Base-by-base conservation (phyloP, 2,797 vertebrate species). In the Dryobates pubescens region DNA sequence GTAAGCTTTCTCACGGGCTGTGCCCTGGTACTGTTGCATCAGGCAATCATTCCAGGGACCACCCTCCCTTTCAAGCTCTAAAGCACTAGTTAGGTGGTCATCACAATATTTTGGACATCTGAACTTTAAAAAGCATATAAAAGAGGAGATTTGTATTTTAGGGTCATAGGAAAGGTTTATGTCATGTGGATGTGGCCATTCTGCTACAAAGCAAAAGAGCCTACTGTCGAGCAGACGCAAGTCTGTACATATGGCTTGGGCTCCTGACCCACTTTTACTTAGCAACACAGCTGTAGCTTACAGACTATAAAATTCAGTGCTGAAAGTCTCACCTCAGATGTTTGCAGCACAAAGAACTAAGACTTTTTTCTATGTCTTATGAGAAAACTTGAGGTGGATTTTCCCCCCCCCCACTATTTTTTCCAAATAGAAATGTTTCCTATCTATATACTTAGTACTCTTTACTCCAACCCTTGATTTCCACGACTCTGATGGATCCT, bases 381-480 rank as follows among this genome's bases (percentile, higher is more conserved):
- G 9, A 88, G 30, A 82, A 86, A 85, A 22, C 3, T 5, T 73
- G 30, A 74, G 36, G 64, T 38, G 38, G 38, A 38, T 30, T 67
- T 29, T 36, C 12, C 62, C 34, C 23, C 63, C 20, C 36, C 8
- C 5, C 51, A 49, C n/a, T 72, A 23, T 73, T 82, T 88, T 91
- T 92, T 70, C 34, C n/a, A 57, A 84, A 76, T 10, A 63, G 18
- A 71, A 91, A 43, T 22, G 13, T 9, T 87, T 43, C 20, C 41
- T 88, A 58, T 71, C 70, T 85, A 45, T 53, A 43, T 29, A 51
- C 36, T 71, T 79, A 45, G 53, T 10, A 51, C 19, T 71, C 11
- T 80, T 59, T 86, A 27, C 47, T 90, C 63, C 36, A 78, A 75
- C 22, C 10, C 72, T 85, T 80, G 29, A 88, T 82, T 94, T 93